These are phyloP conservation scores for Seriola dumerili DNA, from an alignment of 2,113 vertebrate species.

Conservation along the genomic window DNA sequence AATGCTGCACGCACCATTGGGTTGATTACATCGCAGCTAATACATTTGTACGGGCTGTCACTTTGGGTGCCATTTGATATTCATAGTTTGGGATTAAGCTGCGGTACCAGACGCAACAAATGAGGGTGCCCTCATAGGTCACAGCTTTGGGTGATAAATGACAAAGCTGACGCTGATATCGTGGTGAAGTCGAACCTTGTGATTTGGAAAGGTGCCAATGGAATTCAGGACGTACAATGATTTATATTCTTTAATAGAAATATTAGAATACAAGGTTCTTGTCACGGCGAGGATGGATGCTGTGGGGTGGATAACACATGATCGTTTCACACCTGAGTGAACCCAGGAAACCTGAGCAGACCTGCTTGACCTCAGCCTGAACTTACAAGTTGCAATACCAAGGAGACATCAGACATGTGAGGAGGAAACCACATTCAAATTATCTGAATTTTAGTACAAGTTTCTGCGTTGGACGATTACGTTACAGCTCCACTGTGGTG, in stretches of 20 bases:
- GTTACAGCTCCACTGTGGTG: conserved; percentile 14
- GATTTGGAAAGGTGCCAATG: neutral
- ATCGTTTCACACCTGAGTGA: conserved; percentile 29
- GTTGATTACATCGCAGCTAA: conserved; percentile 52
- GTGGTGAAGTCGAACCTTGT: conserved; percentile 20
- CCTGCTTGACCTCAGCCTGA: conserved; percentile 51
- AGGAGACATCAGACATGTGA: conserved; percentile 4
- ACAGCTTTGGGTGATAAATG: conserved; percentile 21
- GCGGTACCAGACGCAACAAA: conserved; percentile 14
- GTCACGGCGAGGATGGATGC: neutral
- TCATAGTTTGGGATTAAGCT: conserved; percentile 52
- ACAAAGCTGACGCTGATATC: conserved; percentile 27
- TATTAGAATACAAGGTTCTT: neutral
- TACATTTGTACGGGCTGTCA: conserved; percentile 55
- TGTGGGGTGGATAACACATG: neutral
- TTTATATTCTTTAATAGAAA: neutral
- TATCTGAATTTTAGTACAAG: conserved; percentile 12
- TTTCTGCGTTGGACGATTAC: conserved; percentile 4
- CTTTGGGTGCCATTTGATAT: conserved; percentile 46
- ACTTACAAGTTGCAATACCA: conserved; percentile 12
- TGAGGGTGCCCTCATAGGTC: conserved; percentile 54
- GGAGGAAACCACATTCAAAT: conserved; percentile 39
- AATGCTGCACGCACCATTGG: conserved; percentile 12
- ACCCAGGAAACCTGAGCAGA: conserved; percentile 46
- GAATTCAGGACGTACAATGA: neutral